Base-by-base conservation (phyloP, 2,113 vertebrate genomes). In the Picathartes gymnocephalus region DNA sequence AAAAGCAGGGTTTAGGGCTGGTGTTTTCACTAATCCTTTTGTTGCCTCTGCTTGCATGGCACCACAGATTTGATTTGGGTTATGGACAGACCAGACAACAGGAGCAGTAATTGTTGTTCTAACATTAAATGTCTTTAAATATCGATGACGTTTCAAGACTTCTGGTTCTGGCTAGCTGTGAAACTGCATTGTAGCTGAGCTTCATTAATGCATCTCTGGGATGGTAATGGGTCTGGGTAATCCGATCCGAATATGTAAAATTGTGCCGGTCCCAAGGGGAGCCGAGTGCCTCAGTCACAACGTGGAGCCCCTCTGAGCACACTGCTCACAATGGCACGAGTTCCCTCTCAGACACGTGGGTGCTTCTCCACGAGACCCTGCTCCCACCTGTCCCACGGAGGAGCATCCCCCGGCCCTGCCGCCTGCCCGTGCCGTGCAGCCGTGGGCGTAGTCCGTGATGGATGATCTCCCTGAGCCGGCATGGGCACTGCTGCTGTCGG, bases 201-300 rank as follows among this genome's bases (percentile, higher is more conserved):
- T 85, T 84, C 48, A 3, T 84, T 61, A 51, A 56, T 44, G 25
- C 33, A 9, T 88, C 87, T 64, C 61, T 84, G 42, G 48, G 60
- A 25, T 33, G 27, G 15, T 48, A 20, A 50, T 19, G 53, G 13
- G 3, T 68, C 74, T 88, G 86, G 72, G 73, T 65, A 61, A 53
- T 40, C 37, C 1, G 1, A 9, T 68, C 72, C 2, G 9, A 16
- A 4, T n/a, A 0, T 0, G 4, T 10, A 2, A 8, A 7, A 5
- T 3, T 47, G 37, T 22, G 18, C 25, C 4, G 3, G 19, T 86
- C 61, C 69, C 30, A 3, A 24, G 27, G 93, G 84, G 73, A 69
- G 65, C 17, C 0, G 2, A 35, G 42, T 3, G 39, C n/a, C 65
- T 13, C 28, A 3, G 5, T 30, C 1, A 15, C 9, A 4, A 20